Evolutionary conservation across 2,797 vertebrate species (phyloP), one percentile per base, ranked within the genome.

Genomic region (Peromyscus attwateri): DNA sequence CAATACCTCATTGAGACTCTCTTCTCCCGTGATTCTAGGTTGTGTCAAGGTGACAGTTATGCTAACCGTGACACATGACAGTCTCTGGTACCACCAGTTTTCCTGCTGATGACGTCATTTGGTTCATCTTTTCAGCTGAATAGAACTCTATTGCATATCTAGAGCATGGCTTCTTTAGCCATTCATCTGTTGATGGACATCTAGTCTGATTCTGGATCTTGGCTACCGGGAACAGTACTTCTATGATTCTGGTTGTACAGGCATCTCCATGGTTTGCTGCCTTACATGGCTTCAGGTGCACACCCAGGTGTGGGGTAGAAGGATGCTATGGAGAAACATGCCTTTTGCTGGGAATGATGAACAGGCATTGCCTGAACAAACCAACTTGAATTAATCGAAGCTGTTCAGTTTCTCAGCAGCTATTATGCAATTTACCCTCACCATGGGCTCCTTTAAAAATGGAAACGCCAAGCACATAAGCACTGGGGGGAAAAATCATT

Each of bases 321-420:
- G 71, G 55, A 60, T 76, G 11, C 27, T 31, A 23, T 10, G 37
- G 31, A 57, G 73, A 95, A 66, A 66, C 3, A 4, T 3, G 49
- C 76, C 25, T 66, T 84, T 40, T 87, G 80, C 89, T 52, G 8
- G 29, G 46, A 29, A 66, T 57, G 46, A 90, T 71, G 66, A 90
- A 73, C 79, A 40, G 19, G 21, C 37, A 43, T 43, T 76, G 60
- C 89, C 84, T 87, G 81, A 93, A 77, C 60, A 85, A 84, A 95
- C 37, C 66, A 92, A 73, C 92, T 81, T 31, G 71, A 97, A 92
- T 95, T 95, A 81, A 95, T 92, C 9, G 2, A 76, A 90, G 93
- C 82, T 93, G 43, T 77, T 96, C 76, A 49, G 70, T 91, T 96
- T 97, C 92, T 96, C 76, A 46, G 92, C 83, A n/a, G 62, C 89